These are phyloP conservation scores for Miichthys miiuy DNA, from an alignment of 2,797 vertebrate genomes.

Conservation along the genomic window DNA sequence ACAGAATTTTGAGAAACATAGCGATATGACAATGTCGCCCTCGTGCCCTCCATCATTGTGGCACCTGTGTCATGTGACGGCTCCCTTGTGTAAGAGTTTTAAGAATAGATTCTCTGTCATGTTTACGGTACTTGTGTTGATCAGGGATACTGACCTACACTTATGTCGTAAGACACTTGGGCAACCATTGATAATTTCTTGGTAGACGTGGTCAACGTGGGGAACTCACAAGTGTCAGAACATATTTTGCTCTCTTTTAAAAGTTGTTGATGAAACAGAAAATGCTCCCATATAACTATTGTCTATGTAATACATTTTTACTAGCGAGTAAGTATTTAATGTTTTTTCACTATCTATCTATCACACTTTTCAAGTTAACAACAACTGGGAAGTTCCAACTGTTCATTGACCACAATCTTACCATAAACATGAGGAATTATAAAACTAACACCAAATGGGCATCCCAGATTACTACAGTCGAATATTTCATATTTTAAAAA, in stretches of 20 bases:
- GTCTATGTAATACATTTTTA: not conserved
- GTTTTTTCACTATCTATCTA: not conserved
- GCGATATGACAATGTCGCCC: not conserved
- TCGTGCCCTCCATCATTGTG: not conserved
- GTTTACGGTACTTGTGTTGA: conserved; percentile 60
- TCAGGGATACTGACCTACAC: conserved; percentile 26
- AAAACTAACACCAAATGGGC: not conserved
- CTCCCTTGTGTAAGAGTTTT: conserved; percentile 70
- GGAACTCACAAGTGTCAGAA: not conserved
- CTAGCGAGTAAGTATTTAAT: not conserved
- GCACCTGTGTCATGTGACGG: conserved; percentile 31
- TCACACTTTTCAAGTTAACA: not conserved
- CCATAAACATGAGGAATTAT: not conserved
- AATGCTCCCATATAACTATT: too few species aligned
- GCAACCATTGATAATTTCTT: not conserved
- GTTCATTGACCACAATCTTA: not conserved
- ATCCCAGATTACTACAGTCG: not conserved
- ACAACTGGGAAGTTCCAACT: not conserved
- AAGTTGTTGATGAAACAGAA: not conserved
- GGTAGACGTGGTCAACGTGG: not conserved
- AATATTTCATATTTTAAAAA: not conserved
- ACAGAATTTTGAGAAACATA: not conserved
- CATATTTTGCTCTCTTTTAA: not conserved
- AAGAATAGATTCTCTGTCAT: conserved; percentile 76
- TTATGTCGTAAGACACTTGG: conserved; percentile 41